These are phyloP conservation scores for Calliopsis andreniformis DNA, from an alignment of 1,140 invertebrate species.

Conservation along the genomic window DNA sequence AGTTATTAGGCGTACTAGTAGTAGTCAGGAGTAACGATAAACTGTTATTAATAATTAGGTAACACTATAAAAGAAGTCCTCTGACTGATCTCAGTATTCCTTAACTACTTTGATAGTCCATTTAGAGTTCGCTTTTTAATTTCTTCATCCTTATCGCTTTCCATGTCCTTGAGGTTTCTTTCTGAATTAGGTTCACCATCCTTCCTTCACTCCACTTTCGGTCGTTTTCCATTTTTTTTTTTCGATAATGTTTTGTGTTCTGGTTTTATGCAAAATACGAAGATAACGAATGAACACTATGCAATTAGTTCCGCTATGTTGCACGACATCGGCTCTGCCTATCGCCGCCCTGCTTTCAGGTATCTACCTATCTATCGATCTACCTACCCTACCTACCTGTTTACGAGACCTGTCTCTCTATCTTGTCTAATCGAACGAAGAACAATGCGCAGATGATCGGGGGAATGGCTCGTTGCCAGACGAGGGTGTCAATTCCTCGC, in stretches of 20 bases:
- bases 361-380: conserved; percentile 67
- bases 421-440: not conserved
- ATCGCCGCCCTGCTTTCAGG: conserved; percentile 63
- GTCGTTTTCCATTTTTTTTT: conserved; percentile 2
- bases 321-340: conserved; percentile 40
- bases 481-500: not conserved
- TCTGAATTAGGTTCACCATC: not conserved
- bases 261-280: conserved; percentile 14
- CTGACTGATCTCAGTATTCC: conserved; percentile 17
- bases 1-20: conserved; percentile 49
- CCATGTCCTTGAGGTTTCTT: not conserved
- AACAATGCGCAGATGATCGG: conserved; percentile 15
- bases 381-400: conserved; percentile 59
- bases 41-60: conserved; percentile 48
- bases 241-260: not conserved
- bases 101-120: conserved; percentile 7
- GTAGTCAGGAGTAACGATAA: conserved; percentile 46
- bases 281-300: conserved; percentile 38
- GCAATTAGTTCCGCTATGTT: conserved; percentile 37
- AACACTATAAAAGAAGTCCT: conserved; percentile 50
- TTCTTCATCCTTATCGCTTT: not conserved
- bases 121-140: not conserved
- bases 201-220: not conserved
- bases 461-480: conserved; percentile 29
- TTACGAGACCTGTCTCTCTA: conserved; percentile 15